Base-by-base conservation (phyloP, 1,140 invertebrate species). In the Macrostomum lignano region DNA sequence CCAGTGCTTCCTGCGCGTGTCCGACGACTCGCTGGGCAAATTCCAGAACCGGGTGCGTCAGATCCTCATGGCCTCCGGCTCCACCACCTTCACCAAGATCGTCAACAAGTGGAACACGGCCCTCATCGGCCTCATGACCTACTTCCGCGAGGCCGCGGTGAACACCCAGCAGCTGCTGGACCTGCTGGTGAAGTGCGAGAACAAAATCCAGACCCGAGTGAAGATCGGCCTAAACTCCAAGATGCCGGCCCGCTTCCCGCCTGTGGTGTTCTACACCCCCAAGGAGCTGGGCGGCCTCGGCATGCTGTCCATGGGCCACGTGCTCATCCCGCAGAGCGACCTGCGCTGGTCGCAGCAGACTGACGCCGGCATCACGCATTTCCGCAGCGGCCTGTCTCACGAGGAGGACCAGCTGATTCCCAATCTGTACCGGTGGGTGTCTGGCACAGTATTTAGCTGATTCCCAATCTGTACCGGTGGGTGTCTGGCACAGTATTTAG, bases 61-160 rank as follows among this genome's bases (percentile, higher is more conserved):
- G 63, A 98, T 98, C 50, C 65, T 98, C 2, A 98, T 98, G 91
- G 88, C 88, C 0, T 94, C 86, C 17, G 91, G 91, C 1, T 96
- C 88, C 0, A 98, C 91, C 1, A 98, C 91, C 0, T 98, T 98
- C 55, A 98, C 91, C 0, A 98, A 94, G 61, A 96, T 98, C 56
- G 86, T 96, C 0, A 98, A 98, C 53, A 98, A 98, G 59, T 98
- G 91, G 91, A 98, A 98, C 47, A 98, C 91, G 0, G 88, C 91
- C 0, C 62, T 98, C 3, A 96, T 98, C 53, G 91, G 91, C 25
- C 53, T 98, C 17, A 96, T 98, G 91, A 96, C 91, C 0, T 98
- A 98, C 52, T 98, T 86, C 68, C 68, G 91, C 19, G 91, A 98
- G 56, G 79, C 91, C 13, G 91, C 94, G 1, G 86, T 96, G 1